Conservation (phyloP, 1,140 invertebrate species). For the Pogonomyrmex barbatus region DNA sequence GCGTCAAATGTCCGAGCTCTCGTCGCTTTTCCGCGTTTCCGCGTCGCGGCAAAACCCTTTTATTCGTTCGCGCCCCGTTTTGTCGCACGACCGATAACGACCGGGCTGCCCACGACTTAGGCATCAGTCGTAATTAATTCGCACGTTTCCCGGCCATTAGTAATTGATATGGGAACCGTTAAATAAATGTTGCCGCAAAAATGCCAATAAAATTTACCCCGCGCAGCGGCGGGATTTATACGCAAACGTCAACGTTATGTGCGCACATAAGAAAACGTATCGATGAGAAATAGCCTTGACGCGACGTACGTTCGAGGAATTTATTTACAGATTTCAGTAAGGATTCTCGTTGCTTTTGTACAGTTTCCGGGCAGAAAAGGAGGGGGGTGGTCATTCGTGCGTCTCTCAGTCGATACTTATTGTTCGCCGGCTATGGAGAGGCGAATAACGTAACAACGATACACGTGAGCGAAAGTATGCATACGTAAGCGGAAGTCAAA, state of each 20-base stretch:
- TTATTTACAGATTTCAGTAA: conserved; percentile 41
- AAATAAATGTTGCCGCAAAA: conserved; percentile 55
- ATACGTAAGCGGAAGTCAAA: conserved; percentile 75
- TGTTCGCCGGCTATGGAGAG: conserved; percentile 22
- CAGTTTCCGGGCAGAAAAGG: background rate
- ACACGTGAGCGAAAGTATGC: conserved; percentile 54
- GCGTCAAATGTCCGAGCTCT: conserved; percentile 73
- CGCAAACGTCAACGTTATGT: background rate
- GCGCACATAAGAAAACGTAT: background rate
- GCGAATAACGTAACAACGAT: conserved; percentile 57
- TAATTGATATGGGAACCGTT: conserved; percentile 37
- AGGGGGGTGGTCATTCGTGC: background rate
- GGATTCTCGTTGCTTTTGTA: conserved; percentile 38
- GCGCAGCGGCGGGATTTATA: background rate
- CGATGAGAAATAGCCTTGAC: background rate
- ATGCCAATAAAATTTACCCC: conserved; percentile 46
- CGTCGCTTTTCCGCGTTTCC: conserved; percentile 66
- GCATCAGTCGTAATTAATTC: conserved; percentile 58
- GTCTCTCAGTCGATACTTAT: conserved; percentile 55
- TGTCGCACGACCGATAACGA: conserved; percentile 63
- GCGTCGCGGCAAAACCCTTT: conserved; percentile 70
- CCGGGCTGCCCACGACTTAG: conserved; percentile 56
- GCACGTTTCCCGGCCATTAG: conserved; percentile 38
- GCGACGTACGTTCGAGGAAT: conserved; percentile 23
- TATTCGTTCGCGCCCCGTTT: conserved; percentile 69